Base-by-base conservation (phyloP, 2,888 invertebrate species). In the Hetaerina titia region DNA sequence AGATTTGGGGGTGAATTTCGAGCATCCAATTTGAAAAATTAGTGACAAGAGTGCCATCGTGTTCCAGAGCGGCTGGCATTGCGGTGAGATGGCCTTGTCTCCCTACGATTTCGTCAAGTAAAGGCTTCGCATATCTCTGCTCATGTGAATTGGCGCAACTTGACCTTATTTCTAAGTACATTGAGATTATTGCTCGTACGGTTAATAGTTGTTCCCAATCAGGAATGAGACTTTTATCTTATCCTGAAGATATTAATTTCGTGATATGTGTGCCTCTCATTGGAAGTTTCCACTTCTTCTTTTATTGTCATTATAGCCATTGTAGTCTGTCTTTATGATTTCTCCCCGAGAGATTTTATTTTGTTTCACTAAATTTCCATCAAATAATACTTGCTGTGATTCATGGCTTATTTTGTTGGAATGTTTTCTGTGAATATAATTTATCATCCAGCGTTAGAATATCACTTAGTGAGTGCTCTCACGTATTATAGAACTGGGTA, bases 1-100 rank as follows among this genome's bases (percentile, higher is more conserved):
- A 56, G 92, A 74, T 56, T 92, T 69, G 15, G 92, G 15, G 92
- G 56, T 69, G 92, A 69, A 31, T 92, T 92, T 25, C 69, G 92
- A 69, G 31, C 31, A 25, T 92, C 22, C 31, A 60, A 90, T 90
- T 90, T 60, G 45, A 64, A 92, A 90, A 90, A 63, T 2, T 1
- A 89, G 89, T 22, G 89, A 22, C 89, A 56, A 31, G 19, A 45
- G 56, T 17, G 8, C 56, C 25, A 56, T 13, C 2, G 2, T 25
- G 13, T 74, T 74, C 74, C 8, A 4, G 31, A 15, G 45, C 69
- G n/a, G 13, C 57, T 57, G 58, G 8, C 57, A 58, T 57, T 58
- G n/a, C 15, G 31, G 22, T 57, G 58, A 13, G 89, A 57, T 56
- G n/a, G n/a, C 92, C 2, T 45, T 22, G 64, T 69, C 92, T 69